phyloP scores from a whole-genome alignment of 2,888 invertebrate species.

The Agrochola circellaris region DNA sequence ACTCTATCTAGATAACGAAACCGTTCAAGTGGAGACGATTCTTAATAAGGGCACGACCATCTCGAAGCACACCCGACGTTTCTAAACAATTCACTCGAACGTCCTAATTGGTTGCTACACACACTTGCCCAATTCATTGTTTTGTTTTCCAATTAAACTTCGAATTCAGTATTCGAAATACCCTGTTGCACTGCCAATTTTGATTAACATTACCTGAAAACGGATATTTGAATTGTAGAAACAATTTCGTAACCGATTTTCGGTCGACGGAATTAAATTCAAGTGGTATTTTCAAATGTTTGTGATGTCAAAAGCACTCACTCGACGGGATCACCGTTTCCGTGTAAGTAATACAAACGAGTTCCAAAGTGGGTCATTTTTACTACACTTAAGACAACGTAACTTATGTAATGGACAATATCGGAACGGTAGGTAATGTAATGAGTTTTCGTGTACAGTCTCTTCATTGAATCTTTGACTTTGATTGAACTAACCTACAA shows the following conservation, averaged over 20 bases:
- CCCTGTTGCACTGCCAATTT: not conserved
- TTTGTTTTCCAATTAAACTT: conserved; percentile 4
- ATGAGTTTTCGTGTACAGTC: conserved; percentile 18
- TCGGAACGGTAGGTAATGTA: conserved; percentile 20
- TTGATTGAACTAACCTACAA: not conserved
- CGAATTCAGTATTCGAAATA: not conserved
- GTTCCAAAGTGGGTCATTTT: conserved; percentile 52
- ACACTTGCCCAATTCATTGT: not conserved
- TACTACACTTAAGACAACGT: conserved; percentile 41
- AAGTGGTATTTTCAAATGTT: not conserved
- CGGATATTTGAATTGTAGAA: not conserved
- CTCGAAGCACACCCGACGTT: not conserved
- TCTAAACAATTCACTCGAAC: conserved; percentile 1
- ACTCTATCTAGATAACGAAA: not conserved
- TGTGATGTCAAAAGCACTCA: not conserved
- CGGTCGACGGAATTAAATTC: not conserved
- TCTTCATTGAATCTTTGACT: conserved; percentile 15
- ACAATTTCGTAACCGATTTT: not conserved
- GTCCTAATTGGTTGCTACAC: conserved; percentile 11
- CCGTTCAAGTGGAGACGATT: not conserved
- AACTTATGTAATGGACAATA: conserved; percentile 46
- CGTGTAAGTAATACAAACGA: conserved; percentile 32
- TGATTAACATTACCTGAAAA: not conserved
- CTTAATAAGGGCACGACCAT: not conserved
- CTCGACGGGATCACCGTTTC: conserved; percentile 2